Conservation (phyloP, 2,113 vertebrate species). For the Oxygymnocypris stewartii region DNA sequence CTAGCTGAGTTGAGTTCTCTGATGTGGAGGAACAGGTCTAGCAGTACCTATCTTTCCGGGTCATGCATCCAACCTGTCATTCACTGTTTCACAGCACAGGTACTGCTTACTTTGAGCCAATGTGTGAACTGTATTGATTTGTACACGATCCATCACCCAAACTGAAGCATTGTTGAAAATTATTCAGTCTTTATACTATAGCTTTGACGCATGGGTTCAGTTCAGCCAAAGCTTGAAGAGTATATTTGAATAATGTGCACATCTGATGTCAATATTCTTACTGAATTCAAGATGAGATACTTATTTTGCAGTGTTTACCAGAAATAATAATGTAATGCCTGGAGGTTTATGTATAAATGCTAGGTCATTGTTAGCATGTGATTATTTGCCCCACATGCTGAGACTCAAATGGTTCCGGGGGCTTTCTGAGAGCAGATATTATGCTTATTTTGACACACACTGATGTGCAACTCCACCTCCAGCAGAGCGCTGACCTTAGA, state of each 20-base stretch:
- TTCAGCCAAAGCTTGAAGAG: neutral
- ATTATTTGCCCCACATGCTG: slow-evolving; percentile 20
- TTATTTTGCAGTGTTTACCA: slow-evolving; percentile 16
- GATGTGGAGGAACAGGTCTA: slow-evolving; percentile 45
- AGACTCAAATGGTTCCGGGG: neutral
- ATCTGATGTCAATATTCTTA: slow-evolving; percentile 12
- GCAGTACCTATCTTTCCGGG: slow-evolving; percentile 24
- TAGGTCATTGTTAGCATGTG: neutral
- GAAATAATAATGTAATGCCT: slow-evolving; percentile 4
- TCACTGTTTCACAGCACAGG: slow-evolving; percentile 9
- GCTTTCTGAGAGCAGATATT: neutral
- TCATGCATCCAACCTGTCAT: slow-evolving; percentile 11
- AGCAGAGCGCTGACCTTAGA: slow-evolving; percentile 37
- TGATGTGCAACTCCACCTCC: slow-evolving; percentile 4
- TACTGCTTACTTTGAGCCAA: neutral
- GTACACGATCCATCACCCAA: neutral
- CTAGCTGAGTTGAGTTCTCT: slow-evolving; percentile 3
- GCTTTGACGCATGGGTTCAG: neutral
- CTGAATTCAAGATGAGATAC: slow-evolving; percentile 17
- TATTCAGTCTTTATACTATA: neutral
- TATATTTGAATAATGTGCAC: neutral
- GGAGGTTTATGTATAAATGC: neutral
- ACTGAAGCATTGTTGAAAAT: neutral
- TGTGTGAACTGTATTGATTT: slow-evolving; percentile 13
- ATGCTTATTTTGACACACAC: slow-evolving; percentile 5